phyloP scores from a whole-genome alignment of 2,888 invertebrate genomes.

The Dexiosoma caninum region DNA sequence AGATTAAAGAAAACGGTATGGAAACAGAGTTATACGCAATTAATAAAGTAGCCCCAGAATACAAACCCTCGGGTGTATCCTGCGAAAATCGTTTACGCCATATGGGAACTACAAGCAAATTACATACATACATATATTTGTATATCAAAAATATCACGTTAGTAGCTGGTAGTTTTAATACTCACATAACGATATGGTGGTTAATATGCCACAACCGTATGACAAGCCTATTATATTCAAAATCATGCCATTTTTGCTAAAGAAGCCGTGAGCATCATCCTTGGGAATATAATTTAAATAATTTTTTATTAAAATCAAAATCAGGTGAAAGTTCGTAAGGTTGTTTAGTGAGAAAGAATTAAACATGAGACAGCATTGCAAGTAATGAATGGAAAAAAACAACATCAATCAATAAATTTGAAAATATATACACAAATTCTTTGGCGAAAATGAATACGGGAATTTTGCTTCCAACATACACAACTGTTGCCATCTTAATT shows the following conservation, averaged over 20 bases:
- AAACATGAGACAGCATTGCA: no score
- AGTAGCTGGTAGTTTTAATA: not conserved
- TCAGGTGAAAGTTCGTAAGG: no score
- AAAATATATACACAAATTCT: no score
- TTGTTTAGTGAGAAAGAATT: no score
- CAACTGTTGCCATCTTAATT: no score
- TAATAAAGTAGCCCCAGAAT: slow-evolving; percentile 90
- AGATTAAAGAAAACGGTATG: slow-evolving; percentile 88
- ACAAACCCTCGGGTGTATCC: slow-evolving; percentile 92
- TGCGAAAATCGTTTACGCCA: slow-evolving; percentile 95
- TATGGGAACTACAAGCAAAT: slow-evolving; percentile 81
- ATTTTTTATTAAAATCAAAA: no score
- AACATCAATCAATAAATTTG: no score
- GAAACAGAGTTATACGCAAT: slow-evolving; percentile 89
- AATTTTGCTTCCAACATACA: no score
- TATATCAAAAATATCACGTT: no score
- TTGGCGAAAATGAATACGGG: no score
- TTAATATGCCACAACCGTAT: slow-evolving; percentile 76
- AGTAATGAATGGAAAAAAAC: no score
- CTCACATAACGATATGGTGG: slow-evolving; percentile 75
- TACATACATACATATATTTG: no score
- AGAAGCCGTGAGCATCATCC: slow-evolving; percentile 77
- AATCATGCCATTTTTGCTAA: slow-evolving; percentile 77
- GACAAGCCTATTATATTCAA: slow-evolving; percentile 76
- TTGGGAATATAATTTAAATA: slow-evolving; percentile 41